Percentiles rank a stretch among this genome's conserved stretches.
Conservation (phyloP, 2,113 vertebrate genomes). For the Triplophysa tibetana region DNA sequence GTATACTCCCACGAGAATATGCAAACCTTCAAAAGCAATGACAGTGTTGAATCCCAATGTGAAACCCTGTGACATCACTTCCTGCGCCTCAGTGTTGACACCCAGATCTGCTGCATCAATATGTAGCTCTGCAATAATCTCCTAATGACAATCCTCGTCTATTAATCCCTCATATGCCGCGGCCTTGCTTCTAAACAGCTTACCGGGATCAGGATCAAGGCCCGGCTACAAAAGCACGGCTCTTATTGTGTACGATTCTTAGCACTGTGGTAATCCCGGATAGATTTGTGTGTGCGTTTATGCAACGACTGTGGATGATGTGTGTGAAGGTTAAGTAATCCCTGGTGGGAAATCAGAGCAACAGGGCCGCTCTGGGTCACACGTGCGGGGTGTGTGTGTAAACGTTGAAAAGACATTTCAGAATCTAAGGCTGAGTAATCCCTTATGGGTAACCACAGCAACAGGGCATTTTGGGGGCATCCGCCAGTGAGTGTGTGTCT, state of each 20-base stretch:
- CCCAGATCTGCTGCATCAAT: constrained; percentile 6
- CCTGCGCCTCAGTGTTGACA: not conserved
- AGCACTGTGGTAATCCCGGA: constrained; percentile 33
- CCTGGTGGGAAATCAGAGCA: constrained; percentile 27
- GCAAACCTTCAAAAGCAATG: not conserved
- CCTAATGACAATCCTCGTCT: constrained; percentile 51
- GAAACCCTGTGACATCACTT: not conserved
- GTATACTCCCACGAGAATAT: not conserved
- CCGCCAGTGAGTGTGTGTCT: not conserved
- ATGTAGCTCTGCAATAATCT: constrained; percentile 43
- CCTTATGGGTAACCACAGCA: constrained; percentile 30
- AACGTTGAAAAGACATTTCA: not conserved
- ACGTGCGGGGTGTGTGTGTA: not conserved
- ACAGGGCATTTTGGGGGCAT: constrained; percentile 8
- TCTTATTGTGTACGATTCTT: constrained; percentile 35
- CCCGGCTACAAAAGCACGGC: not conserved
- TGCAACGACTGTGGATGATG: constrained; percentile 17
- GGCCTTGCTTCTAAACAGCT: constrained; percentile 41
- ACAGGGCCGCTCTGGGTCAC: constrained; percentile 7
- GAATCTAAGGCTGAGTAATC: constrained; percentile 16
- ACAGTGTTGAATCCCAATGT: not conserved
- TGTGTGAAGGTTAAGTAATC: constrained; percentile 39
- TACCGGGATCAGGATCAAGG: constrained; percentile 30
- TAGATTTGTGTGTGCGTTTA: constrained; percentile 17
- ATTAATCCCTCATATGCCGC: constrained; percentile 40